Percentiles rank a stretch among this genome's conserved stretches.
These are phyloP conservation scores for Etheostoma spectabile DNA, from an alignment of 2,113 vertebrate genomes.

Conservation along the genomic window DNA sequence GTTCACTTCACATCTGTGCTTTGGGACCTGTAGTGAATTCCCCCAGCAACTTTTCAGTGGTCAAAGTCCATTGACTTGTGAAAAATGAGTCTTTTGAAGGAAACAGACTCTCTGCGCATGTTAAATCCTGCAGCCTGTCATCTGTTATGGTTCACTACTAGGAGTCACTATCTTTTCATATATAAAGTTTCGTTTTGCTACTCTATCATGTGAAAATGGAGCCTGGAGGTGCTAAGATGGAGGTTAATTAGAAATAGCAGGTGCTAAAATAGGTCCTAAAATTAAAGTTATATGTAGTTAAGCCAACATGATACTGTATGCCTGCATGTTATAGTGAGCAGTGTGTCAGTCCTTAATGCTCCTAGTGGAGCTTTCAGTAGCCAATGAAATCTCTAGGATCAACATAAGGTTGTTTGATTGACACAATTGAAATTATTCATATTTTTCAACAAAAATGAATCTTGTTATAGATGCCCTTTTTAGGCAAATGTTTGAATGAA, in stretches of 20 bases:
- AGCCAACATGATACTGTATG: background rate
- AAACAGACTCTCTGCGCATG: background rate
- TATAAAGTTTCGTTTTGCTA: background rate
- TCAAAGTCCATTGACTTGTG: background rate
- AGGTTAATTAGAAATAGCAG: background rate
- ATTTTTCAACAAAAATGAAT: background rate
- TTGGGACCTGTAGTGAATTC: background rate
- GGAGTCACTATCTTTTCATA: too few relatives aligned
- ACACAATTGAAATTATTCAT: background rate
- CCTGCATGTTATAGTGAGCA: background rate
- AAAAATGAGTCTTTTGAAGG: background rate
- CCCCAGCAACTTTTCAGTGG: background rate
- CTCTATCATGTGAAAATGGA: background rate
- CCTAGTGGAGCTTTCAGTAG: background rate
- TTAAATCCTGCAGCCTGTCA: background rate
- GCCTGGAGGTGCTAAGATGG: background rate
- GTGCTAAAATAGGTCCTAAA: too few relatives aligned
- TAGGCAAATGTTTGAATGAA: background rate
- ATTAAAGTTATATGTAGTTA: background rate
- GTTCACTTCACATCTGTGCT: constrained; percentile 7
- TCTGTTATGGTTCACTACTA: background rate
- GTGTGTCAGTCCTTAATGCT: background rate
- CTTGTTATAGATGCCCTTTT: too few relatives aligned
- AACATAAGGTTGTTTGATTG: background rate
- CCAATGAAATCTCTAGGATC: background rate